phyloP scores from a whole-genome alignment of 2,797 vertebrate genomes.

The Amblyopsis hoosieri region DNA sequence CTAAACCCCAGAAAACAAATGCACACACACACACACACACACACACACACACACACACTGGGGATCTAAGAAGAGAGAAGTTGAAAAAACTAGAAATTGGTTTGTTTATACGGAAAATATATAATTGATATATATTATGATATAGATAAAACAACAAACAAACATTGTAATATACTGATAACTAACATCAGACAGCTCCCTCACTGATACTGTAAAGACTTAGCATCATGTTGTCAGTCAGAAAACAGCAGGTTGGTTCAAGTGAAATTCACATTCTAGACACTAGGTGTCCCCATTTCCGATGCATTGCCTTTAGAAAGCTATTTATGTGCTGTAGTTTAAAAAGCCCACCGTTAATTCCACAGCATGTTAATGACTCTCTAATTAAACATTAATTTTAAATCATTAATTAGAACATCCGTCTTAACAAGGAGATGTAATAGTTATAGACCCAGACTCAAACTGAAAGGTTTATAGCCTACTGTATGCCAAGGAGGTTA shows the following conservation, averaged over 20 bases:
- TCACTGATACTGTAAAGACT: not conserved
- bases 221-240: constrained; percentile 7
- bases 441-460: too few species aligned
- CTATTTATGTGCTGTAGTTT: constrained; percentile 19
- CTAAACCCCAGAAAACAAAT: constrained; percentile 48
- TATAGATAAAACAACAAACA: constrained; percentile 4
- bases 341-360: constrained; percentile 38
- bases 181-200: constrained; percentile 3
- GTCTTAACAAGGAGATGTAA: too few species aligned
- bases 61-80: constrained; percentile 12
- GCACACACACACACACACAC: constrained; percentile 14
- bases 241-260: constrained; percentile 3
- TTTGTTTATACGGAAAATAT: not conserved
- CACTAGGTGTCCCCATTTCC: constrained; percentile 73
- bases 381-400: too few species aligned
- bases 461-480: too few species aligned
- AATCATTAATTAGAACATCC: too few species aligned
- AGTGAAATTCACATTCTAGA: constrained; percentile 50
- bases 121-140: not conserved
- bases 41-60: constrained; percentile 4
- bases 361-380: constrained; percentile 41
- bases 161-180: not conserved
- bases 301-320: constrained; percentile 23
- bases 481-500: too few species aligned
- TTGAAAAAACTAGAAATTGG: constrained; percentile 2